phyloP scores from a whole-genome alignment of 2,113 vertebrate species.

The Sinocyclocheilus anshuiensis region DNA sequence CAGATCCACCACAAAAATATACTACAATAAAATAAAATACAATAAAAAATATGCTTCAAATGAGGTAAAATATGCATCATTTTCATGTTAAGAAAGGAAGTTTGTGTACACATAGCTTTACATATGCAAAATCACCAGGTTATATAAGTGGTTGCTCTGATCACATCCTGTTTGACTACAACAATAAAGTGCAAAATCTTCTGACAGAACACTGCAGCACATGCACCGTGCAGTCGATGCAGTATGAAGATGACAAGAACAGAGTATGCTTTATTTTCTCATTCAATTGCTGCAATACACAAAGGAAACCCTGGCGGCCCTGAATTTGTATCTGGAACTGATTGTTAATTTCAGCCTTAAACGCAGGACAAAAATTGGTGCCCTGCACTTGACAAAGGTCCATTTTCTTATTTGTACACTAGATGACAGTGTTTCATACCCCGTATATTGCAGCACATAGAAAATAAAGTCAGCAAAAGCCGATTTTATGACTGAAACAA shows the following conservation, averaged over 20 bases:
- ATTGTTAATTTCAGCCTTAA: neutral
- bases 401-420: constrained; percentile 1
- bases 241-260: constrained; percentile 49
- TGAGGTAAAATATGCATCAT: neutral
- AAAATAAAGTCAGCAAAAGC: constrained; percentile 65
- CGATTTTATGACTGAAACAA: constrained; percentile 52
- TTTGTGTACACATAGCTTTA: neutral
- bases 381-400: neutral
- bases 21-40: neutral
- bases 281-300: constrained; percentile 69
- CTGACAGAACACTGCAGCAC: constrained; percentile 10
- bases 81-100: neutral
- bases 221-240: constrained; percentile 24
- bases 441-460: constrained; percentile 71
- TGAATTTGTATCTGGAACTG: neutral
- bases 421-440: constrained; percentile 1
- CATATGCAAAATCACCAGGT: neutral
- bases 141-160: neutral
- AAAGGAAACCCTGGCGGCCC: neutral
- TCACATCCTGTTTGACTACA: neutral
- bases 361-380: constrained; percentile 3
- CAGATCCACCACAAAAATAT: neutral
- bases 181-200: constrained; percentile 6
- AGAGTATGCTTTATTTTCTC: constrained; percentile 64
- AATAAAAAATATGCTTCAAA: neutral